A percentile compares a stretch with the other conserved stretches of the same genome.
phyloP scores from a whole-genome alignment of 1,140 invertebrate genomes.

The Bacillus rossius region DNA sequence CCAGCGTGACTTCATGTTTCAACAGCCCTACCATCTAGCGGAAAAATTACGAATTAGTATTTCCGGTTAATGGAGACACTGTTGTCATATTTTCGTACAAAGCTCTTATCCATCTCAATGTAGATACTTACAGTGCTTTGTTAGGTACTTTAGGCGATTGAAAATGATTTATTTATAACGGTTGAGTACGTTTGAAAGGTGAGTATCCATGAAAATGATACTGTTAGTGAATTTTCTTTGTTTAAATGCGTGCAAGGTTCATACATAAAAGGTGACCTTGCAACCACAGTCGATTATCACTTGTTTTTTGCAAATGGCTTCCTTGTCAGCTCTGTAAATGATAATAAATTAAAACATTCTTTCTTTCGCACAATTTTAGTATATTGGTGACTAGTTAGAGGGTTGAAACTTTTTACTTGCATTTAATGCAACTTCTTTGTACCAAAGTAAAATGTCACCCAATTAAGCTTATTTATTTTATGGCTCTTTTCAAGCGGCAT shows the following conservation, averaged over 20 bases:
- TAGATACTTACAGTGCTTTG: not conserved
- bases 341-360: too few species aligned
- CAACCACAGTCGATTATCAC: conserved; percentile 17
- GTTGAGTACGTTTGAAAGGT: not conserved
- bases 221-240: not conserved
- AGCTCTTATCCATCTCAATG: not conserved
- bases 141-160: not conserved
- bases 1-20: too few species aligned
- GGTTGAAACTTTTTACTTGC: too few species aligned
- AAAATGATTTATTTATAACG: not conserved
- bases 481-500: too few species aligned
- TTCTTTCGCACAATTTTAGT: too few species aligned
- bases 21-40: too few species aligned
- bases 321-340: conserved; percentile 11
- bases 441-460: too few species aligned
- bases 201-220: not conserved
- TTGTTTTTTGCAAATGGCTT: conserved; percentile 17
- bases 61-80: conserved; percentile 18
- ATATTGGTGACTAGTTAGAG: too few species aligned
- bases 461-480: too few species aligned
- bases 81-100: conserved; percentile 19
- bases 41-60: not conserved
- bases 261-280: conserved; percentile 16
- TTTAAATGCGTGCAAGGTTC: conserved; percentile 8
- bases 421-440: too few species aligned